Percentiles rank a stretch among this genome's conserved stretches.
Conservation (phyloP, 1,140 invertebrate species). For the Holotrichia oblita region DNA sequence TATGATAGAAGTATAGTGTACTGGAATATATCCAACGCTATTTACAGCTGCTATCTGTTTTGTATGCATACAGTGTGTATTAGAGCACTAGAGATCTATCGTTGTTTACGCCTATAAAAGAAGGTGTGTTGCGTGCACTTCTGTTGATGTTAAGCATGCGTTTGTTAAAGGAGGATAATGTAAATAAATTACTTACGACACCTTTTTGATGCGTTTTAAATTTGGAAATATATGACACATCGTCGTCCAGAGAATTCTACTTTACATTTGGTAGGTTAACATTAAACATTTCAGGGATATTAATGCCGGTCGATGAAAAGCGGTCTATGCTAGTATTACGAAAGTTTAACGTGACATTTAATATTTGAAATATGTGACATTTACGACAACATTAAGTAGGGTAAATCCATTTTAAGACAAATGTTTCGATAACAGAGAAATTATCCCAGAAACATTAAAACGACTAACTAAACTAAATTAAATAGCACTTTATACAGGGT, state of each 20-base stretch:
- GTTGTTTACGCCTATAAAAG: conserved; percentile 9
- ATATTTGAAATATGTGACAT: background rate
- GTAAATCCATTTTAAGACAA: background rate
- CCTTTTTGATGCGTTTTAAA: background rate
- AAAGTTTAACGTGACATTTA: conserved; percentile 1
- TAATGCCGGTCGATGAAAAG: background rate
- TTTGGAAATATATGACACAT: background rate
- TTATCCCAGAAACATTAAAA: no score
- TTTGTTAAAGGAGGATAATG: conserved; percentile 6
- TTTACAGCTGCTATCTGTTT: background rate
- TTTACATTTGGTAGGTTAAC: background rate
- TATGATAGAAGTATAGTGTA: background rate
- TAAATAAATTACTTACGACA: conserved; percentile 4
- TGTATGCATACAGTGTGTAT: background rate
- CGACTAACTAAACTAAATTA: no score
- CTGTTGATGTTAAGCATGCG: conserved; percentile 6
- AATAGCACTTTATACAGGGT: no score
- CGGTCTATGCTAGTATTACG: background rate
- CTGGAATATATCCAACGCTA: background rate
- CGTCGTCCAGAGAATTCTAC: background rate
- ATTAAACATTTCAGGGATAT: background rate
- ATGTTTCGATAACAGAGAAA: no score
- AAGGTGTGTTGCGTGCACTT: conserved; percentile 19
- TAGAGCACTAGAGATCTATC: background rate
- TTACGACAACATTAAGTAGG: background rate